Conservation (phyloP, 1,140 invertebrate species). For the Cotesia glomerata region DNA sequence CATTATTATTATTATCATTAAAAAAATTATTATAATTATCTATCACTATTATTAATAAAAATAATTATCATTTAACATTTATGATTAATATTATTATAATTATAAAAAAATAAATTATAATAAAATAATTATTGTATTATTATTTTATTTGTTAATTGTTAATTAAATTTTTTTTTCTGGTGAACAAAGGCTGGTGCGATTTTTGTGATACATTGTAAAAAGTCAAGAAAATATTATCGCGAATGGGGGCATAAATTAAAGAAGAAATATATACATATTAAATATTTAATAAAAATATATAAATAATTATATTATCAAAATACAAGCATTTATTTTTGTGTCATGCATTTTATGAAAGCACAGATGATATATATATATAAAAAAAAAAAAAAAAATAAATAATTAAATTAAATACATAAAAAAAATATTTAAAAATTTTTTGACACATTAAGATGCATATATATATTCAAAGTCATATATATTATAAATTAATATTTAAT, state of each 20-base stretch:
- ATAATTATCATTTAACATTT: too few species aligned
- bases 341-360: constrained; percentile 58
- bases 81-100: too few species aligned
- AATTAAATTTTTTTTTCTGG: background rate
- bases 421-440: constrained; percentile 2
- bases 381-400: constrained; percentile 27
- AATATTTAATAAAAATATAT: background rate
- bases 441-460: constrained; percentile 17
- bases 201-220: constrained; percentile 65
- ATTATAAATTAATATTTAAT: background rate
- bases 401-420: constrained; percentile 25
- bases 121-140: background rate
- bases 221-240: constrained; percentile 40
- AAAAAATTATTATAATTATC: too few species aligned
- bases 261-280: constrained; percentile 23
- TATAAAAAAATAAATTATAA: background rate
- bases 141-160: background rate
- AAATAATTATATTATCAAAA: constrained; percentile 37
- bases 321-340: constrained; percentile 63
- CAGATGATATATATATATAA: constrained; percentile 33
- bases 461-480: constrained; percentile 28
- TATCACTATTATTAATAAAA: too few species aligned
- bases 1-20: too few species aligned
- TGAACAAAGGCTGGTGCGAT: constrained; percentile 60
- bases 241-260: constrained; percentile 1